phyloP scores from a whole-genome alignment of 1,140 invertebrate genomes.

The Globodera rostochiensis region DNA sequence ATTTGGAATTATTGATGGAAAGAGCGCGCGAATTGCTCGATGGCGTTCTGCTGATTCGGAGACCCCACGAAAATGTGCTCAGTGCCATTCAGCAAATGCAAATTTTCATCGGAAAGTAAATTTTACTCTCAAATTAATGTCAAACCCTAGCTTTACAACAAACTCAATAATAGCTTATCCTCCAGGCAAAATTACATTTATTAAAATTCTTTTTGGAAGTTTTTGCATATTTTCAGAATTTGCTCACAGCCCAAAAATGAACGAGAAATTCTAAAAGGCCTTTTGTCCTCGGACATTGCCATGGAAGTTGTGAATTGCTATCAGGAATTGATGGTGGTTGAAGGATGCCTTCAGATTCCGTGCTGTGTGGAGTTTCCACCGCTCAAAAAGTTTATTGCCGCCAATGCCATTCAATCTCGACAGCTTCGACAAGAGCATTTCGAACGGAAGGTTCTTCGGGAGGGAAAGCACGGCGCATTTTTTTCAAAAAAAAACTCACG shows the following conservation, averaged over 20 bases:
- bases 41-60: conserved; percentile 30
- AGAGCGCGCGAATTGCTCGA: conserved; percentile 50
- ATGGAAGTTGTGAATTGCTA: conserved; percentile 46
- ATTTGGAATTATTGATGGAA: conserved; percentile 38
- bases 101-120: conserved; percentile 46
- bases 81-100: conserved; percentile 45
- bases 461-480: too few species aligned
- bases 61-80: conserved; percentile 42
- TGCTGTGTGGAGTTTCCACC: conserved; percentile 48
- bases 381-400: conserved; percentile 38
- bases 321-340: conserved; percentile 38
- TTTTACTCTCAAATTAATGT: too few species aligned
- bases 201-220: too few species aligned
- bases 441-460: conserved; percentile 1
- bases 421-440: conserved; percentile 20
- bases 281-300: conserved; percentile 19
- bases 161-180: too few species aligned
- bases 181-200: too few species aligned
- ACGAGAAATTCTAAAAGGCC: conserved; percentile 19
- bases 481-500: too few species aligned
- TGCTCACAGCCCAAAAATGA: conserved; percentile 27
- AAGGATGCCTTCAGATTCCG: conserved; percentile 54
- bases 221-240: conserved; percentile 8
- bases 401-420: conserved; percentile 20
- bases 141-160: too few species aligned